A percentile compares a stretch with the other conserved stretches of the same genome.
Conservation (phyloP, 2,888 invertebrate species). For the Tenthredo notha region DNA sequence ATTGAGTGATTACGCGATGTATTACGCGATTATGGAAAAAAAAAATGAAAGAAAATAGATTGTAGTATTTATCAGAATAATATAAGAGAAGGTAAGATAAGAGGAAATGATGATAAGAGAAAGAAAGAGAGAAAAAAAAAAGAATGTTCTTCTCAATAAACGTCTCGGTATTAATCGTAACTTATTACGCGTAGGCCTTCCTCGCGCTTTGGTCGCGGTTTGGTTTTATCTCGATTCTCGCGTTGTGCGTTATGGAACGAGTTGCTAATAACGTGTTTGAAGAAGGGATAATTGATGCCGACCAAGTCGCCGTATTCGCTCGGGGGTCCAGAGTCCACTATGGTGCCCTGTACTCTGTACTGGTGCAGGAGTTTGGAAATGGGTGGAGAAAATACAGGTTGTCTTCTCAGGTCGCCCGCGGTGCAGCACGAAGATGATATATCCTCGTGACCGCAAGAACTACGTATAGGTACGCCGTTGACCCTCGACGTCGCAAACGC, state of each 20-base stretch:
- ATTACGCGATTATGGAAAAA: no score
- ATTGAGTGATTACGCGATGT: neutral
- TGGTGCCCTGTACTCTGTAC: slow-evolving; percentile 55
- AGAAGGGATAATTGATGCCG: slow-evolving; percentile 76
- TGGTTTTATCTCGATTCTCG: slow-evolving; percentile 34
- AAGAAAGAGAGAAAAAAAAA: neutral
- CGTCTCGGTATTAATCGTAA: slow-evolving; percentile 16
- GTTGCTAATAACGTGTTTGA: slow-evolving; percentile 74
- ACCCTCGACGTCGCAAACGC: slow-evolving; percentile 63
- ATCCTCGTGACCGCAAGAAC: slow-evolving; percentile 75
- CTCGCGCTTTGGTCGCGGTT: neutral
- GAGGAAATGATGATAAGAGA: neutral
- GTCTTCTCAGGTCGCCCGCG: slow-evolving; percentile 76
- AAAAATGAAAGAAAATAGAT: no score
- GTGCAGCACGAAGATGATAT: slow-evolving; percentile 77
- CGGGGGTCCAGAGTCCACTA: slow-evolving; percentile 55
- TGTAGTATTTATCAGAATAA: neutral
- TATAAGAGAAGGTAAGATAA: neutral
- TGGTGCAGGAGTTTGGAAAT: slow-evolving; percentile 71
- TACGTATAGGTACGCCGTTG: slow-evolving; percentile 63
- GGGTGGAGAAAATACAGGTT: slow-evolving; percentile 78
- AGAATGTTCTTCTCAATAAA: neutral
- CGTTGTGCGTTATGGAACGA: slow-evolving; percentile 50
- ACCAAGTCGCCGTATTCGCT: slow-evolving; percentile 55
- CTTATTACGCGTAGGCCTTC: slow-evolving; percentile 11